Base-by-base conservation (phyloP, 2,888 invertebrate genomes). In the Netelia fuscicornis region DNA sequence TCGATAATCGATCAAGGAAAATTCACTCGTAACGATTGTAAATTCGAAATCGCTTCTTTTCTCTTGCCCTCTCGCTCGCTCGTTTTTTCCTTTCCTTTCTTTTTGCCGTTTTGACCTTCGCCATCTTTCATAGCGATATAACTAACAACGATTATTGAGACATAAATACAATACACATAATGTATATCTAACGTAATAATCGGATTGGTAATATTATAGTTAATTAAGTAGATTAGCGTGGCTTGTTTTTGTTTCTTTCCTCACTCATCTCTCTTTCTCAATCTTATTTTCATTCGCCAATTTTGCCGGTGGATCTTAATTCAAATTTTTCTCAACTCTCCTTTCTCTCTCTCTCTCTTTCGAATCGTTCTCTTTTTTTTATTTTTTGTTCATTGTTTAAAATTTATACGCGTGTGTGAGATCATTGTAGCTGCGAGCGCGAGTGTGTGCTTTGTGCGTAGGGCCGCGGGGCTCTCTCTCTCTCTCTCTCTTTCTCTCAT, bases 101-200 rank as follows among this genome's bases (percentile, higher is more conserved):
- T 70, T 58, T 37, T 37, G 37, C 37, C 37, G 37, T 37, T 37
- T 37, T 37, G 37, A 37, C 37, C 68, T 30, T 81, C 81, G 74
- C 78, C 77, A 75, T 81, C 68, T 86, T 83, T 90, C 88, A 87
- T 90, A 90, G 88, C 89, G 89, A 90, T 91, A 91, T 90, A 92
- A 93, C 92, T 92, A 92, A 92, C 91, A 92, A 92, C 91, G 92
- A 92, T 92, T 92, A 92, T 92, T 90, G 89, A 91, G 91, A 92
- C 92, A 91, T 92, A 91, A 93, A 92, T 93, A 92, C 91, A 91
- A 89, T 92, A 92, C 92, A 91, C 91, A 90, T 91, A 91, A 92
- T 91, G 89, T 92, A 90, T 90, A 91, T 91, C 91, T 91, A 91
- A 92, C 90, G 90, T 91, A 92, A 92, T 91, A 91, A 89, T 90